These are phyloP conservation scores for Euspilapteryx auroguttella DNA, from an alignment of 2,888 invertebrate genomes.

Conservation along the genomic window DNA sequence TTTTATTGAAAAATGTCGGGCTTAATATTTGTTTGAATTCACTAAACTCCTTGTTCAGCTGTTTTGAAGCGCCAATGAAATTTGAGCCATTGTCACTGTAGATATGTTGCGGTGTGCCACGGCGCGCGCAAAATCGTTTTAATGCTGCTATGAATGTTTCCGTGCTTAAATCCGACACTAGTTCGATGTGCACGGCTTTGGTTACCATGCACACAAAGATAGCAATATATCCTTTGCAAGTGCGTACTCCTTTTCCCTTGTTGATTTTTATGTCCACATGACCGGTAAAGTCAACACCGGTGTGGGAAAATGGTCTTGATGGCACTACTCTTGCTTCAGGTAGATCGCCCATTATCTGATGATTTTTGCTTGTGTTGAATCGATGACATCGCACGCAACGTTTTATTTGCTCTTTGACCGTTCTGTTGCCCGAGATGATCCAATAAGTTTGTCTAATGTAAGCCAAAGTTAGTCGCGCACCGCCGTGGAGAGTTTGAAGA, in stretches of 20 bases:
- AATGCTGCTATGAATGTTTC: background rate
- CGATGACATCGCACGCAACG: background rate
- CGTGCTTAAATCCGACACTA: background rate
- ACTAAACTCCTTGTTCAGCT: background rate
- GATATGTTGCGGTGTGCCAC: background rate
- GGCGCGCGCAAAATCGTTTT: background rate
- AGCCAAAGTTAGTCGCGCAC: constrained; percentile 7
- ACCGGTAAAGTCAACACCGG: constrained; percentile 2
- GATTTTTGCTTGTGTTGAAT: constrained; percentile 2
- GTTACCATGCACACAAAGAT: no score
- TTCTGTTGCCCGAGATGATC: constrained; percentile 2
- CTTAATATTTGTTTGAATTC: no score
- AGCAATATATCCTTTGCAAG: constrained; percentile 2
- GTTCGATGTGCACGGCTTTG: no score
- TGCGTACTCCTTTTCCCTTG: background rate
- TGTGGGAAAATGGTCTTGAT: constrained; percentile 1
- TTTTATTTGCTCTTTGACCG: background rate
- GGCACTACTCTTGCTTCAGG: background rate
- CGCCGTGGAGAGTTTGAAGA: constrained; percentile 11
- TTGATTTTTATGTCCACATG: constrained; percentile 1
- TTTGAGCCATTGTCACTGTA: background rate
- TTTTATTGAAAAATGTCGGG: no score
- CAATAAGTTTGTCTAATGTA: constrained; percentile 6
- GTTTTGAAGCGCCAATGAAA: background rate
- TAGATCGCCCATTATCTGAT: constrained; percentile 6